Evolutionary conservation across 2,888 invertebrate species (phyloP), one percentile per base, ranked within the genome.

Genomic region (Drosophila rellima): DNA sequence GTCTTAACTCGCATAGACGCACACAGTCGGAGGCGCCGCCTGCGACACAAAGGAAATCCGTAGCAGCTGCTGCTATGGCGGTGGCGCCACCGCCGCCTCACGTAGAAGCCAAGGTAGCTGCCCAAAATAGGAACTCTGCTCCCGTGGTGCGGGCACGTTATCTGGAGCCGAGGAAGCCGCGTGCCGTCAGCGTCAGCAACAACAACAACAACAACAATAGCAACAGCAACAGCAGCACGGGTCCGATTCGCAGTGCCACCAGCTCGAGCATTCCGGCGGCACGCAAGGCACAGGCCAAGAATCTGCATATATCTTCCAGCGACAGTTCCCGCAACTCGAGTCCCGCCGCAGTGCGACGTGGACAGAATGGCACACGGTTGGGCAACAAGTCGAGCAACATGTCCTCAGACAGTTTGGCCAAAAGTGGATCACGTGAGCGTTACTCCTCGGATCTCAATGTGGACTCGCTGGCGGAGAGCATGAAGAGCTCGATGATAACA

Each of bases 91-190:
- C 18, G 31, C 54, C 15, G 0, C 35, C 15, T 0, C 31, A 52
- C 0, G 51, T 15, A 3, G 52, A 51, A 10, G 6, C 15, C 23
- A 70, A 73, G 40, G n/a, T 55, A 0, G 15, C 39, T 0, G 54
- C 57, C 1, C 3, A 50, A 48, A 15, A 31, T 15, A 18, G 31
- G 3, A 20, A 45, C 17, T 35, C 64, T 5, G 68, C 61, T 5
- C 54, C 75, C 3, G 51, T 72, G 18, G 85, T 92, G 77, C 94
- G 95, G 70, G 94, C 96, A 1, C 93, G 95, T 20, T 95, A 95
- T 80, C 90, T 95, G 78, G 95, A 95, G 77, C 94, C 95, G 2
- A 93, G 93, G 23, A 92, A 92, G 59, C 80, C 90, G 13, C 82
- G 90, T 11, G 66, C 68, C 0, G 50, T 31, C 0, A 56, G 64